Percentiles rank a stretch among this genome's conserved stretches.
Conservation (phyloP, 2,888 invertebrate species). For the Idaea dimidiata region DNA sequence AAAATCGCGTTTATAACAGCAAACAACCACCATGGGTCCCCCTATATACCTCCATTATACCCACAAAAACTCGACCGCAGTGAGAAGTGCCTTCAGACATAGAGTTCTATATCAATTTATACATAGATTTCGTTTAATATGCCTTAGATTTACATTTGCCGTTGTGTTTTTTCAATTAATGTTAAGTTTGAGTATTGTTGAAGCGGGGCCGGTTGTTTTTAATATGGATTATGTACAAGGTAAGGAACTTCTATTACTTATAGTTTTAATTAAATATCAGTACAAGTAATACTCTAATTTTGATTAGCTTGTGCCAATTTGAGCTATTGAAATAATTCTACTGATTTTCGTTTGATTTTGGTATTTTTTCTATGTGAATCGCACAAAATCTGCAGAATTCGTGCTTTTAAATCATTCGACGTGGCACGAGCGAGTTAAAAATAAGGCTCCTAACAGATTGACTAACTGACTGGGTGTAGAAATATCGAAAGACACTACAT, state of each 20-base stretch:
- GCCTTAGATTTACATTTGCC: constrained; percentile 57
- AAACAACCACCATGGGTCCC: neutral
- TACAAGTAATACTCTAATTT: too few relatives aligned
- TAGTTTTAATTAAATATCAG: too few relatives aligned
- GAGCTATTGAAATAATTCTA: too few relatives aligned
- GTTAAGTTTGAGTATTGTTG: constrained; percentile 51
- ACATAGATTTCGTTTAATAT: constrained; percentile 50
- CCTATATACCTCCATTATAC: constrained; percentile 26
- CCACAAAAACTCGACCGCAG: constrained; percentile 11
- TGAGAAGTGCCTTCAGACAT: constrained; percentile 36
- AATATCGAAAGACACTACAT: too few relatives aligned
- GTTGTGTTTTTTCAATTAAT: constrained; percentile 58
- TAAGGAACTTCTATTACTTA: constrained; percentile 31
- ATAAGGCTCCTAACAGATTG: too few relatives aligned
- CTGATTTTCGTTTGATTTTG: too few relatives aligned
- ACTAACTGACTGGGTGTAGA: too few relatives aligned
- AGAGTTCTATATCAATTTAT: constrained; percentile 43
- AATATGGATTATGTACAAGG: constrained; percentile 73
- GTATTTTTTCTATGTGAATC: too few relatives aligned
- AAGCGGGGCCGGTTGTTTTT: constrained; percentile 64
- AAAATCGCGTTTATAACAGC: constrained; percentile 8
- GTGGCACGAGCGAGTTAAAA: too few relatives aligned
- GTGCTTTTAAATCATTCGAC: too few relatives aligned
- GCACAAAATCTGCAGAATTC: too few relatives aligned
- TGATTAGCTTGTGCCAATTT: too few relatives aligned